phyloP scores from a whole-genome alignment of 2,797 vertebrate genomes.

The Esox masquinongy region DNA sequence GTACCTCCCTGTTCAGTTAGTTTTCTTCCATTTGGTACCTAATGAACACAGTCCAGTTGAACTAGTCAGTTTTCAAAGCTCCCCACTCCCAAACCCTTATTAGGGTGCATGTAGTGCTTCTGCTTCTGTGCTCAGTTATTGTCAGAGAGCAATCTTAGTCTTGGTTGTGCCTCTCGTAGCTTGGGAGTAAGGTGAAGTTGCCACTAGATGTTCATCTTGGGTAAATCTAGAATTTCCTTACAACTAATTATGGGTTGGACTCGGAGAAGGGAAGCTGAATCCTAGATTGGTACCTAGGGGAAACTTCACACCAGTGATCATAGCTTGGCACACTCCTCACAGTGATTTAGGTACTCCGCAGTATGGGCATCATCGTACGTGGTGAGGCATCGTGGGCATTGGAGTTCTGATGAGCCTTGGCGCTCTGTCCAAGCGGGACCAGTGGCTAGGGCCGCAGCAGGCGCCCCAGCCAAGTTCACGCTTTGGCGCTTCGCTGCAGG shows the following conservation, averaged over 20 bases:
- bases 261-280: not conserved
- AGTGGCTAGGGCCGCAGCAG: conserved; percentile 7
- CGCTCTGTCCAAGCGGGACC: conserved; percentile 29
- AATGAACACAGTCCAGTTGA: conserved; percentile 13
- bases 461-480: conserved; percentile 40
- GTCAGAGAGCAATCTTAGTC: conserved; percentile 38
- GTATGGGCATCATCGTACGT: conserved; percentile 78
- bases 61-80: not conserved
- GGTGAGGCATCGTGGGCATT: conserved; percentile 85
- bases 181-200: not conserved
- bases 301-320: conserved; percentile 40
- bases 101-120: conserved; percentile 64
- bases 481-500: conserved; percentile 44
- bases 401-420: conserved; percentile 76
- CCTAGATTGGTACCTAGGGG: conserved; percentile 1
- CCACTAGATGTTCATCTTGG: not conserved
- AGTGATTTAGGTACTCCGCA: conserved; percentile 84
- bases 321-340: conserved; percentile 81
- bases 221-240: not conserved
- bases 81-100: not conserved
- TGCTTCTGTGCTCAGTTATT: conserved; percentile 55
- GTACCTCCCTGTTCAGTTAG: not conserved
- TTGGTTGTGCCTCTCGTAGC: conserved; percentile 6
- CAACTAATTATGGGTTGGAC: not conserved
- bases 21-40: not conserved